A percentile compares a stretch with the other conserved stretches of the same genome.
Conservation (phyloP, 1,140 invertebrate species). For the Drosophila triauraria region DNA sequence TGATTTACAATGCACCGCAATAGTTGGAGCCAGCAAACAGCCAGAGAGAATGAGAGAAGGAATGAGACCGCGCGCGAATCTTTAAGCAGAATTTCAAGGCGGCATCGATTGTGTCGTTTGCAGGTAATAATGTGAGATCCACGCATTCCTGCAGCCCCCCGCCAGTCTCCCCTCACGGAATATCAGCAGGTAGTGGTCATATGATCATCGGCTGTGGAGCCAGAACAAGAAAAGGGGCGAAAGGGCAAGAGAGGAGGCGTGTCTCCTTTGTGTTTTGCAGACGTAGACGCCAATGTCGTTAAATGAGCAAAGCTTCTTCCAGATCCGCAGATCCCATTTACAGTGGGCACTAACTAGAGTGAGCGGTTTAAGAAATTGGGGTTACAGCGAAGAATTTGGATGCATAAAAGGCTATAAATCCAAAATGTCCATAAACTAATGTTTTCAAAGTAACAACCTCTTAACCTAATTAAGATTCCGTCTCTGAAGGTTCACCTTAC, state of each 20-base stretch:
- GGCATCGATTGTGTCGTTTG: conserved; percentile 83
- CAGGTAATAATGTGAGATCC: conserved; percentile 84
- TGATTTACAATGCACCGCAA: conserved; percentile 56
- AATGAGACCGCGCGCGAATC: conserved; percentile 48
- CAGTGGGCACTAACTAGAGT: background rate
- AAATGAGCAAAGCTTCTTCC: conserved; percentile 63
- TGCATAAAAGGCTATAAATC: background rate
- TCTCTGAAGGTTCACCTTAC: background rate
- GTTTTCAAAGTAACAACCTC: no score
- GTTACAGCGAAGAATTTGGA: background rate
- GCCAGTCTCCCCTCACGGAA: background rate
- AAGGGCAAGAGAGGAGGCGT: conserved; percentile 40
- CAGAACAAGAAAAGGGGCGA: background rate
- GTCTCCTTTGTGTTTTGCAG: conserved; percentile 78
- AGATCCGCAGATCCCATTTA: conserved; percentile 30
- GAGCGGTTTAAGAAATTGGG: background rate
- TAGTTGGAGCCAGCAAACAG: conserved; percentile 22
- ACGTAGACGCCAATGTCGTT: conserved; percentile 82
- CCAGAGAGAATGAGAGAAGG: background rate
- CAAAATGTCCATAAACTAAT: background rate
- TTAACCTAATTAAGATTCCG: background rate
- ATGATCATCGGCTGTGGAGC: conserved; percentile 63
- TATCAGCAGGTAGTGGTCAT: conserved; percentile 81
- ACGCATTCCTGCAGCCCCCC: conserved; percentile 70
- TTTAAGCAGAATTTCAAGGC: conserved; percentile 77